Conservation (phyloP, 2,797 vertebrate genomes). For the Salarias fasciatus region DNA sequence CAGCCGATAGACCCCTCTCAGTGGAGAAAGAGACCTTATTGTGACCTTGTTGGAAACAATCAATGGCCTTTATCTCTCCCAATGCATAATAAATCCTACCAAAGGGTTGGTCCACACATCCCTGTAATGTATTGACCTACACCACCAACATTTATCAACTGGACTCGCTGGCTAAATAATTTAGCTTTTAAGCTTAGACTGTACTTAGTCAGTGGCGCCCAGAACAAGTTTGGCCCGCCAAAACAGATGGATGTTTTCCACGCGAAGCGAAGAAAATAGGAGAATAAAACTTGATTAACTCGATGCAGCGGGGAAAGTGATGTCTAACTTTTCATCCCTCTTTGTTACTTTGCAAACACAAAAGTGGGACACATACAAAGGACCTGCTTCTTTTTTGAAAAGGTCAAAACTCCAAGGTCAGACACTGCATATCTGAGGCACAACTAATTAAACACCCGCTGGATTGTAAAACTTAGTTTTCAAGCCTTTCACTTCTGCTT, state of each 20-base stretch:
- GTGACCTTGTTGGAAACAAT: slow-evolving; percentile 84
- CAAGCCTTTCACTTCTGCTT: too few relatives aligned
- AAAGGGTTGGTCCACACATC: slow-evolving; percentile 78
- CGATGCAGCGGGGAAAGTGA: slow-evolving; percentile 26
- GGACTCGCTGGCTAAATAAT: slow-evolving; percentile 84
- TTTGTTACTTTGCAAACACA: too few relatives aligned
- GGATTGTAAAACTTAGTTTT: too few relatives aligned
- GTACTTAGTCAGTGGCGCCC: slow-evolving; percentile 76
- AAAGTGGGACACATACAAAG: slow-evolving; percentile 2
- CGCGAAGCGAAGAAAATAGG: slow-evolving; percentile 47
- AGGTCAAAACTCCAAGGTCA: slow-evolving; percentile 11
- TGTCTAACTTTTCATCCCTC: slow-evolving; percentile 39
- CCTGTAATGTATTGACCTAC: slow-evolving; percentile 83
- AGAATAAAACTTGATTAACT: slow-evolving; percentile 60
- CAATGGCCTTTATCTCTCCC: slow-evolving; percentile 85
- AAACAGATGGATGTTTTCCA: slow-evolving; percentile 68
- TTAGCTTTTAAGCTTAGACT: slow-evolving; percentile 80
- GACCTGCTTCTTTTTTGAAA: slow-evolving; percentile 22
- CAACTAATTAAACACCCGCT: too few relatives aligned
- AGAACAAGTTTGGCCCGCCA: slow-evolving; percentile 62
- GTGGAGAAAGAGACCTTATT: slow-evolving; percentile 71
- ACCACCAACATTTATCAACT: slow-evolving; percentile 83
- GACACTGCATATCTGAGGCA: too few relatives aligned
- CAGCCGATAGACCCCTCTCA: slow-evolving; percentile 68
- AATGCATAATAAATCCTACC: slow-evolving; percentile 84